Percentiles rank a stretch among this genome's conserved stretches.
Evolutionary conservation across 2,797 vertebrate genomes (phyloP).

Genomic region (Arrhamphus sclerolepis): DNA sequence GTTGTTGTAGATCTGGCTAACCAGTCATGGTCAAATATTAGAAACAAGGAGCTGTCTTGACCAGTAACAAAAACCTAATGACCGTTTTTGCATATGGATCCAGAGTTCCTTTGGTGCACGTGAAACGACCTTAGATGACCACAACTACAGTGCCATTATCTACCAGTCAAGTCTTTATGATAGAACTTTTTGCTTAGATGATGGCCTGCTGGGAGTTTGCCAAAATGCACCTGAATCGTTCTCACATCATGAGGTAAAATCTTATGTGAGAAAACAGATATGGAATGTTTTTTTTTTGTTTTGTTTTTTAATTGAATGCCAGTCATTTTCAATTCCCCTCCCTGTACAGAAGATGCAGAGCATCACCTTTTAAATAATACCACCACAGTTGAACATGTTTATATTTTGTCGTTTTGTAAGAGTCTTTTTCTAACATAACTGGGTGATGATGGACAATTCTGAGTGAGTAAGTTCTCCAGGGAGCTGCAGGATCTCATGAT

Average conservation of each 20-base stretch:
- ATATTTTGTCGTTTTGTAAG: too few species aligned
- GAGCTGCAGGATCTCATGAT: background rate
- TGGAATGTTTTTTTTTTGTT: too few species aligned
- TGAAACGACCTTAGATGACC: background rate
- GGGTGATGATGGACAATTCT: background rate
- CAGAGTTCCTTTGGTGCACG: background rate
- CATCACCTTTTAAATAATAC: background rate
- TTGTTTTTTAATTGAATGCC: too few species aligned
- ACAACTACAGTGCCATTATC: background rate
- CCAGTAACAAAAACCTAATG: background rate
- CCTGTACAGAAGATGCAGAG: too few species aligned
- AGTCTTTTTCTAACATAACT: background rate
- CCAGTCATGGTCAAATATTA: background rate
- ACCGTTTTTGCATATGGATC: background rate
- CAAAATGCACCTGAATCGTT: background rate
- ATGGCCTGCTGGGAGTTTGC: background rate
- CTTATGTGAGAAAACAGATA: background rate
- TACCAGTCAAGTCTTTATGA: background rate
- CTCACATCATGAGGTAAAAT: background rate
- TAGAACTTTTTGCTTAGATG: background rate
- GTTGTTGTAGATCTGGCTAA: background rate
- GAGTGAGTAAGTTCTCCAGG: background rate
- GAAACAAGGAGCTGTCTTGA: background rate
- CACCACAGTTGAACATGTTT: too few species aligned
- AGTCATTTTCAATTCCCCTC: too few species aligned